phyloP scores from a whole-genome alignment of 2,888 invertebrate species.

The Lithophane leautieri region DNA sequence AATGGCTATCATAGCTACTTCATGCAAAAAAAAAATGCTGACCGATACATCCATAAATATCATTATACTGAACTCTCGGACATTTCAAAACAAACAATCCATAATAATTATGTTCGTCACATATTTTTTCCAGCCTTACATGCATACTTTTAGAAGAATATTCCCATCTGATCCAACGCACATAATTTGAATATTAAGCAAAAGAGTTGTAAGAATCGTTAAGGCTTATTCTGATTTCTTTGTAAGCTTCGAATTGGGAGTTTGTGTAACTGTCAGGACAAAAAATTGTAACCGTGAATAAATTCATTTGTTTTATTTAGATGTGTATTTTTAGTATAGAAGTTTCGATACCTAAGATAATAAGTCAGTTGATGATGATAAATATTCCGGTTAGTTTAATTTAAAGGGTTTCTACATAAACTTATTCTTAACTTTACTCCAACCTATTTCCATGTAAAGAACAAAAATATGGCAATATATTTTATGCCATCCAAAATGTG shows the following conservation, averaged over 20 bases:
- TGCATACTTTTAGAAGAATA: constrained; percentile 66
- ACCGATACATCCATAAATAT: constrained; percentile 5
- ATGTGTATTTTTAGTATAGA: no score
- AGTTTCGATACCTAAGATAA: neutral
- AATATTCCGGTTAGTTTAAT: neutral
- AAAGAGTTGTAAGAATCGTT: constrained; percentile 60
- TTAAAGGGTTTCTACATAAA: neutral
- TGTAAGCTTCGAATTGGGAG: constrained; percentile 41
- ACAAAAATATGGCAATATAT: constrained; percentile 26
- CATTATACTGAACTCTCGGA: constrained; percentile 1
- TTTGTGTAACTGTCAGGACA: constrained; percentile 39
- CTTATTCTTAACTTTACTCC: neutral
- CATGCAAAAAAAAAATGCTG: neutral
- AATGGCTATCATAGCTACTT: constrained; percentile 3
- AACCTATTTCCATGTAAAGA: neutral
- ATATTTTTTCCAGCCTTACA: constrained; percentile 56
- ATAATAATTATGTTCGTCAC: constrained; percentile 48
- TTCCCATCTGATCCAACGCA: constrained; percentile 59
- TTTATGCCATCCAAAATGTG: constrained; percentile 25
- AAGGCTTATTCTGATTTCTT: constrained; percentile 57
- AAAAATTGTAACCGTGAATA: constrained; percentile 23
- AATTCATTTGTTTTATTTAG: constrained; percentile 12
- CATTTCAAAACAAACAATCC: constrained; percentile 27
- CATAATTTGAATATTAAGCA: constrained; percentile 66
- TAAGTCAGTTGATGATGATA: neutral